Conservation (phyloP, 2,888 invertebrate species). For the Achlya flavicornis region DNA sequence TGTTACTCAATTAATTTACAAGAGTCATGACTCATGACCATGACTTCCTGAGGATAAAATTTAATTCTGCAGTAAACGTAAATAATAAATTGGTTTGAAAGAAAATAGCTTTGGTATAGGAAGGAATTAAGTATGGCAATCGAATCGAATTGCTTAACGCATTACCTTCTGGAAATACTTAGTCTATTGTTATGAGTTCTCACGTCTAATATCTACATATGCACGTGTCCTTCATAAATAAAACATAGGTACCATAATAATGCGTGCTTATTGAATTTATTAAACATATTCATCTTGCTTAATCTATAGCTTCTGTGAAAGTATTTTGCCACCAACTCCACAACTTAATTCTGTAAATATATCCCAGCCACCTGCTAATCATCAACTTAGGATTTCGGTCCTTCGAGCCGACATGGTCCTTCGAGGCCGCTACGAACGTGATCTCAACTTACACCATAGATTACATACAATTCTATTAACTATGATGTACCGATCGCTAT, state of each 20-base stretch:
- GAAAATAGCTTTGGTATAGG: neutral
- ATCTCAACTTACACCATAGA: neutral
- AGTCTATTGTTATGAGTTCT: neutral
- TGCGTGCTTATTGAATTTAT: too few relatives aligned
- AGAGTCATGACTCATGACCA: neutral
- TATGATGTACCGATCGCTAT: conserved; percentile 26
- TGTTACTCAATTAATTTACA: neutral
- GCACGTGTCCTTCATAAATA: neutral
- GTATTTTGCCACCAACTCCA: too few relatives aligned
- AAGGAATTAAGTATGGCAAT: conserved; percentile 2
- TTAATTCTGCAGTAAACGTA: neutral
- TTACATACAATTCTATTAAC: conserved; percentile 14
- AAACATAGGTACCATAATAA: neutral
- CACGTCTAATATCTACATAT: neutral
- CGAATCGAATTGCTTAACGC: conserved; percentile 3
- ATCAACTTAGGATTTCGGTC: too few relatives aligned
- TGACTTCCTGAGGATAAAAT: neutral
- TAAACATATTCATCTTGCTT: too few relatives aligned
- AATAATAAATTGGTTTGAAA: neutral
- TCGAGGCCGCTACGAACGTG: neutral
- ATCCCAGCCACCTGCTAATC: too few relatives aligned
- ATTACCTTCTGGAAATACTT: neutral
- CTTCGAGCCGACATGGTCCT: neutral
- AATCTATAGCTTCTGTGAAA: too few relatives aligned
- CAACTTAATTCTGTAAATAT: too few relatives aligned